Evolutionary conservation across 2,113 vertebrate species (phyloP).

Genomic region (Phyllopteryx taeniolatus): DNA sequence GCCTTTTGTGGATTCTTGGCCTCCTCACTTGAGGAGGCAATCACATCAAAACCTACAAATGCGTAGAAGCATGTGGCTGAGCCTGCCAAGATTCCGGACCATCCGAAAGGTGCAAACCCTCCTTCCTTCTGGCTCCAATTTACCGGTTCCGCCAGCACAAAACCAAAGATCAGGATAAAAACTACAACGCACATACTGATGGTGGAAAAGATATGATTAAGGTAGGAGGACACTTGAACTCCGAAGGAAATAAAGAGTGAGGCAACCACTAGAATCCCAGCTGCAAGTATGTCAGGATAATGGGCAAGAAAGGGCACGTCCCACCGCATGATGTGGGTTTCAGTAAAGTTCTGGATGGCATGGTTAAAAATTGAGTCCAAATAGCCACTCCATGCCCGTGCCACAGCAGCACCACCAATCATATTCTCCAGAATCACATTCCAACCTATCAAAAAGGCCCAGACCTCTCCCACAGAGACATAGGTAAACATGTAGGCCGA

Average conservation of each 20-base stretch:
- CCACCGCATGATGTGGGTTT: slow-evolving; percentile 84
- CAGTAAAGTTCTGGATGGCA: slow-evolving; percentile 88
- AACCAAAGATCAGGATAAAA: slow-evolving; percentile 90
- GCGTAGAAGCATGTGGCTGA: slow-evolving; percentile 95
- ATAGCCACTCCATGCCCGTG: slow-evolving; percentile 93
- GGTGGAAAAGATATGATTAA: slow-evolving; percentile 88
- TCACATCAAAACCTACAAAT: slow-evolving; percentile 95
- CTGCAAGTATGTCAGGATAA: slow-evolving; percentile 88
- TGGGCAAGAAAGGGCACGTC: slow-evolving; percentile 84
- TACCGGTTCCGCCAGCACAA: slow-evolving; percentile 80
- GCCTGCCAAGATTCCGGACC: slow-evolving; percentile 90
- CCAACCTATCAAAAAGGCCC: slow-evolving; percentile 98
- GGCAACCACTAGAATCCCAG: slow-evolving; percentile 82
- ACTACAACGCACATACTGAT: slow-evolving; percentile 82
- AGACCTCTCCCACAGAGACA: slow-evolving; percentile 89
- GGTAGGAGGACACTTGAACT: slow-evolving; percentile 90
- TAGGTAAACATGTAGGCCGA: slow-evolving; percentile 99
- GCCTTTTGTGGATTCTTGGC: slow-evolving; percentile 86
- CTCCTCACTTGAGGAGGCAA: slow-evolving; percentile 90
- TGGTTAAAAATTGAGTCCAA: slow-evolving; percentile 92
- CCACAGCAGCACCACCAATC: slow-evolving; percentile 88
- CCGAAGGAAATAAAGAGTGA: slow-evolving; percentile 89
- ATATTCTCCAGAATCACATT: slow-evolving; percentile 93
- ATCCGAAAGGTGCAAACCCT: slow-evolving; percentile 85
- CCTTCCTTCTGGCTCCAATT: slow-evolving; percentile 88